Conservation (phyloP, 37 sponge, comb jelly and placozoan genomes). For the Beroe ovata region DNA sequence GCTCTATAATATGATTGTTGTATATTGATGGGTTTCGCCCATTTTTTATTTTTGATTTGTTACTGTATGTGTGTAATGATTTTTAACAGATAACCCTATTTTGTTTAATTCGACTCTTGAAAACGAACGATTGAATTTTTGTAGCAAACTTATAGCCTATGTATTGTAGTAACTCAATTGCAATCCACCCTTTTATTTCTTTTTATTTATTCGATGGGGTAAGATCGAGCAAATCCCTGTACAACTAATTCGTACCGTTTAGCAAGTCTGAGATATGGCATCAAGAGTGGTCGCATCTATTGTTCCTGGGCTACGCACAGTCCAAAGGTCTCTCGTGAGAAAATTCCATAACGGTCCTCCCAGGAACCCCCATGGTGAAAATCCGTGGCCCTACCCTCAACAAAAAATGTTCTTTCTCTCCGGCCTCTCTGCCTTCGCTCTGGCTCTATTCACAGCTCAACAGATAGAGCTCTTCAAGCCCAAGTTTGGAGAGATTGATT, state of each 20-base stretch:
- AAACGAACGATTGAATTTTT: too few relatives aligned
- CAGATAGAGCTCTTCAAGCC: slow-evolving; percentile 40
- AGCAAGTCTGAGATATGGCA: too few relatives aligned
- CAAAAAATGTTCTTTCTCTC: slow-evolving; percentile 23
- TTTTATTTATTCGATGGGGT: too few relatives aligned
- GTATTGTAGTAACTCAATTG: too few relatives aligned
- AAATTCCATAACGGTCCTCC: slow-evolving; percentile 51
- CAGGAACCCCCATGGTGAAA: slow-evolving; percentile 29
- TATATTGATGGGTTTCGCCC: not conserved
- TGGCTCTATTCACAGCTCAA: not conserved
- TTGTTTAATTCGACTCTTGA: not conserved
- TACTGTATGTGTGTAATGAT: not conserved
- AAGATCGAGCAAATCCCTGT: too few relatives aligned
- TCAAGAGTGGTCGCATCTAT: not conserved
- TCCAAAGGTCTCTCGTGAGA: not conserved
- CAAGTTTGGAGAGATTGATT: slow-evolving; percentile 47
- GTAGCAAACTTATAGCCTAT: too few relatives aligned
- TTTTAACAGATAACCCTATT: not conserved
- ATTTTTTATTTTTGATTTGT: not conserved
- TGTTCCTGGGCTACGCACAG: not conserved
- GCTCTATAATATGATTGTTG: not conserved
- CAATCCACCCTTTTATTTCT: too few relatives aligned
- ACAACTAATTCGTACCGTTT: too few relatives aligned
- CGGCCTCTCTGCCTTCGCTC: not conserved
- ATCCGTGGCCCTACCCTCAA: slow-evolving; percentile 16